Evolutionary conservation across 2,113 vertebrate species (phyloP).

Genomic region (Calonectris borealis): DNA sequence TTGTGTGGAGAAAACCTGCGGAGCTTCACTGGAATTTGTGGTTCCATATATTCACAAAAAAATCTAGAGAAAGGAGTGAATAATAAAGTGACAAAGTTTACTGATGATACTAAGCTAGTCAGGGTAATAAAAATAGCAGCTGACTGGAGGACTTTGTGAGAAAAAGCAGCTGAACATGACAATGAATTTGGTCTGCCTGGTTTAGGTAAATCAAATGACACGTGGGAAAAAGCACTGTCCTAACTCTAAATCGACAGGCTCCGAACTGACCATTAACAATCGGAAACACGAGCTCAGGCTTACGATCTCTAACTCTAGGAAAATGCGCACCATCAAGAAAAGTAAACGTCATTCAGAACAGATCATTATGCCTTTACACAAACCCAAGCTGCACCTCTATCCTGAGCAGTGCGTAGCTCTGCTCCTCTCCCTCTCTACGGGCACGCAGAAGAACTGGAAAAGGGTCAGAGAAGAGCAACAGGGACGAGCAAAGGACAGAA

Average conservation of each 20-base stretch:
- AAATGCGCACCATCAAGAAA: not conserved
- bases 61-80: not conserved
- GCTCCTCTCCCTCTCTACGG: not conserved
- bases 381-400: not conserved
- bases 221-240: not conserved
- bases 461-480: not conserved
- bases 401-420: not conserved
- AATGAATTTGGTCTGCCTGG: not conserved
- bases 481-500: not conserved
- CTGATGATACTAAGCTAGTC: not conserved
- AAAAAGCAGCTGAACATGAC: not conserved
- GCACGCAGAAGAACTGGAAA: not conserved
- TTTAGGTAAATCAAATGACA: not conserved
- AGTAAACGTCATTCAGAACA: not conserved
- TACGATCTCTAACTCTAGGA: fast-evolving
- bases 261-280: not conserved
- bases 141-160: not conserved
- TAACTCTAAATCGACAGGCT: not conserved
- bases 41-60: not conserved
- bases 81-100: not conserved
- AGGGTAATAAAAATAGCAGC: not conserved
- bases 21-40: not conserved
- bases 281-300: not conserved
- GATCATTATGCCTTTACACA: not conserved
- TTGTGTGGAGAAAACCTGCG: fast-evolving